Conservation (phyloP, 2,113 vertebrate genomes). For the Corythornis cristatus region DNA sequence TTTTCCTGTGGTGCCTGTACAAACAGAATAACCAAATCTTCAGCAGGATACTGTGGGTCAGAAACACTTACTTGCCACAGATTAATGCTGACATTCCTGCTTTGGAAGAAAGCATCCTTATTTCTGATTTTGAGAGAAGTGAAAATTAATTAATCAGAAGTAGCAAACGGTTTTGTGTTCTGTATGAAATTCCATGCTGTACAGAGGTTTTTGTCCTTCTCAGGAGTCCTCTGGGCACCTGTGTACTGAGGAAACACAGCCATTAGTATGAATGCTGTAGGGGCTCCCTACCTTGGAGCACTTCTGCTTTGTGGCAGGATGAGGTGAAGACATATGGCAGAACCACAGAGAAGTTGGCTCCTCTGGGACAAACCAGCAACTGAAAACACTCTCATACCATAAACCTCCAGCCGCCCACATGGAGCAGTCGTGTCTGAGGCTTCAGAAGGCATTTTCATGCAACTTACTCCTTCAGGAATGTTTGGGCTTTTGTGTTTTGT, state of each 20-base stretch:
- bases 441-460: not conserved
- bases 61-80: constrained; percentile 80
- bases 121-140: constrained; percentile 84
- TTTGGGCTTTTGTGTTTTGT: not conserved
- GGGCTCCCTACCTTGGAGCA: not conserved
- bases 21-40: constrained; percentile 76
- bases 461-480: not conserved
- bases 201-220: not conserved
- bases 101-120: constrained; percentile 89
- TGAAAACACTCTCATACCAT: not conserved
- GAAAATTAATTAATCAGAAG: constrained; percentile 62
- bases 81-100: constrained; percentile 72
- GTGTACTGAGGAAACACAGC: not conserved
- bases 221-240: accelerated
- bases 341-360: not conserved
- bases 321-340: not conserved
- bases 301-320: not conserved
- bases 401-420: not conserved
- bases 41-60: constrained; percentile 70
- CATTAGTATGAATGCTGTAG: not conserved
- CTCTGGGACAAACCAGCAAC: not conserved
- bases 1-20: constrained; percentile 78
- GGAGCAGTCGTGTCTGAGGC: not conserved
- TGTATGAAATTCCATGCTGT: not conserved
- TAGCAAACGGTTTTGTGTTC: not conserved